Conservation (phyloP, 2,797 vertebrate species). For the Margarornis squamiger region DNA sequence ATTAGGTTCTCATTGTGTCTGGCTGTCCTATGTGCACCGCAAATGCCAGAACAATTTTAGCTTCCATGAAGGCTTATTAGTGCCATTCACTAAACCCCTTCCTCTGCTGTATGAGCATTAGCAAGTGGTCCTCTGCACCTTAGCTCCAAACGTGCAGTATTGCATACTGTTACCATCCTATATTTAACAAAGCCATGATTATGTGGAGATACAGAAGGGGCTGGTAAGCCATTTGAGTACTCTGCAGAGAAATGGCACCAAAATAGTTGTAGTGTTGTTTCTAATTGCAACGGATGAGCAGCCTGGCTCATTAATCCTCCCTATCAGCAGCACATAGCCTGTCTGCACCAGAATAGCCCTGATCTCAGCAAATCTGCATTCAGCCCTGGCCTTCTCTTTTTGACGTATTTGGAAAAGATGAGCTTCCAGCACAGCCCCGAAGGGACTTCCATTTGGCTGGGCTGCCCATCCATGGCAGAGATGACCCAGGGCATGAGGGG, state of each 20-base stretch:
- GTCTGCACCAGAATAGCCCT: constrained; percentile 90
- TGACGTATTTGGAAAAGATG: constrained; percentile 87
- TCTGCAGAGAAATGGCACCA: constrained; percentile 81
- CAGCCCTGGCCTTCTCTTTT: constrained; percentile 70
- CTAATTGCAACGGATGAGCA: constrained; percentile 90
- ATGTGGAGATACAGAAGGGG: constrained; percentile 36
- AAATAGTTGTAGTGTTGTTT: constrained; percentile 88
- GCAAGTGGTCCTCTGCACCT: not conserved
- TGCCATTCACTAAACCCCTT: not conserved
- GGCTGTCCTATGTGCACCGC: not conserved
- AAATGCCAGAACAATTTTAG: not conserved
- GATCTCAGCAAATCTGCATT: constrained; percentile 83
- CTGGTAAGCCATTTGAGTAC: constrained; percentile 78
- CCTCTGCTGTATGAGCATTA: not conserved
- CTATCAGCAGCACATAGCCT: constrained; percentile 83
- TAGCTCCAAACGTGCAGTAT: not conserved
- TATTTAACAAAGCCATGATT: constrained; percentile 78
- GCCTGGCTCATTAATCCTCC: constrained; percentile 87
- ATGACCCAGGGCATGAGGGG: not conserved
- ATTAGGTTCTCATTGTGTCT: not conserved
- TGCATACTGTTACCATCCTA: constrained; percentile 70
- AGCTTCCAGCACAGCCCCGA: constrained; percentile 17
- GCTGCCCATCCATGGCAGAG: not conserved
- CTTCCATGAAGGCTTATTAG: not conserved
- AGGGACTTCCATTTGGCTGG: constrained; percentile 56